These are phyloP conservation scores for Clitarchus hookeri DNA, from an alignment of 2,888 invertebrate species.

Conservation along the genomic window DNA sequence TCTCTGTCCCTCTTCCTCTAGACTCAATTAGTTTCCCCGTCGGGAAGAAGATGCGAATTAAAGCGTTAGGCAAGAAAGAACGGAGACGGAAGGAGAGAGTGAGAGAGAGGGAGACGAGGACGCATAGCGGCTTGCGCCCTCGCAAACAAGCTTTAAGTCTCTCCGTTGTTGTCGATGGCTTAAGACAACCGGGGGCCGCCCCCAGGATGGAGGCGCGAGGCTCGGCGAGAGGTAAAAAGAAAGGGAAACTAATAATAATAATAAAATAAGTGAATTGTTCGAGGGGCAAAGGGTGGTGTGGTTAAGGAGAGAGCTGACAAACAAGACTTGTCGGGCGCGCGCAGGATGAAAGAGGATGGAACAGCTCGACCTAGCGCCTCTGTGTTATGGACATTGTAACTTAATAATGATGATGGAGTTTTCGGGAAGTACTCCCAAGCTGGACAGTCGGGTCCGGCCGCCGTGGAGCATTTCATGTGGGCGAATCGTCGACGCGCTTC, in stretches of 20 bases:
- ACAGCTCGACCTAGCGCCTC: not conserved
- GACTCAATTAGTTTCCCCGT: constrained; percentile 41
- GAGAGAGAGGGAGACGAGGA: constrained; percentile 3
- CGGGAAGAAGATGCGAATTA: constrained; percentile 36
- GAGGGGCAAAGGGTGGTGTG: not conserved
- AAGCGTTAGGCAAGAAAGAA: constrained; percentile 30
- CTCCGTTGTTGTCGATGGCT: too few relatives aligned
- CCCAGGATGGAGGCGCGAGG: not conserved
- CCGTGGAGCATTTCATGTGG: not conserved
- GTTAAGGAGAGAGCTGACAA: constrained; percentile 14
- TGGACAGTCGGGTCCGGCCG: not conserved
- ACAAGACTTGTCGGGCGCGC: not conserved
- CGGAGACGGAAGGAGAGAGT: not conserved
- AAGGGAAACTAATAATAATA: not conserved
- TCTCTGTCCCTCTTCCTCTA: constrained; percentile 27
- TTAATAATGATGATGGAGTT: constrained; percentile 30
- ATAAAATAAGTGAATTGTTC: not conserved
- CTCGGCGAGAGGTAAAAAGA: not conserved
- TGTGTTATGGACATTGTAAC: constrained; percentile 29
- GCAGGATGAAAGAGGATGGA: too few relatives aligned
- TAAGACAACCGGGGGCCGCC: too few relatives aligned
- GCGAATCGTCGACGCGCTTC: too few relatives aligned
- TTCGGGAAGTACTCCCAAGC: not conserved
- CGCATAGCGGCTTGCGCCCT: constrained; percentile 20
- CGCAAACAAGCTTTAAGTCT: too few relatives aligned